Percentiles rank a stretch among this genome's conserved stretches.
phyloP scores from a whole-genome alignment of 2,797 vertebrate genomes.

The Microctenopoma stevenorrisi region DNA sequence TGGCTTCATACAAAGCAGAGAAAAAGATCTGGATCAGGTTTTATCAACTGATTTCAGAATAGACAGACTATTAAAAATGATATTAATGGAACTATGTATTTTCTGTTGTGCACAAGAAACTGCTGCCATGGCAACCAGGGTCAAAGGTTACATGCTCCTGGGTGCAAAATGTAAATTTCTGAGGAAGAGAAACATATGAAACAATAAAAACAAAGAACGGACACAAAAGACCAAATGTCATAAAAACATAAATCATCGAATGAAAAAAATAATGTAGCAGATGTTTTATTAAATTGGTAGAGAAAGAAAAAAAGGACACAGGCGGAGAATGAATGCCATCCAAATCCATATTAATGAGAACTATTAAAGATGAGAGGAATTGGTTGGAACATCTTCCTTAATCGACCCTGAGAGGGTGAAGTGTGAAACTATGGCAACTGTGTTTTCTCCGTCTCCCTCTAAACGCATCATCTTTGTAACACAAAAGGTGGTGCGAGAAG shows the following conservation, averaged over 20 bases:
- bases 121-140: slow-evolving; percentile 49
- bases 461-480: slow-evolving; percentile 54
- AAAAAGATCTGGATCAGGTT: not conserved
- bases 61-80: not conserved
- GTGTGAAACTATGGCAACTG: slow-evolving; percentile 81
- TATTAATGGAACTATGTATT: slow-evolving; percentile 4
- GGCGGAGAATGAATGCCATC: slow-evolving; percentile 32
- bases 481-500: slow-evolving; percentile 37
- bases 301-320: not conserved
- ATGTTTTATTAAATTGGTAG: slow-evolving; percentile 8
- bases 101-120: slow-evolving; percentile 3
- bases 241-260: not conserved
- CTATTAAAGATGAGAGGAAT: slow-evolving; percentile 48
- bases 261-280: not conserved
- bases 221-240: not conserved
- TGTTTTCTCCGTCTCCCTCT: slow-evolving; percentile 56
- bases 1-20: not conserved
- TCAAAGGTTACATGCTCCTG: slow-evolving; percentile 40
- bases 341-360: slow-evolving; percentile 53
- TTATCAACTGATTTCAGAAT: not conserved
- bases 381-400: slow-evolving; percentile 56
- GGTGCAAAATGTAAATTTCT: slow-evolving; percentile 33
- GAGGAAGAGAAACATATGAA: slow-evolving; percentile 13
- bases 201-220: not conserved
- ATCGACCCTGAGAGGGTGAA: slow-evolving; percentile 52